phyloP scores from a whole-genome alignment of 1,140 invertebrate genomes.

The Cherax quadricarinatus region DNA sequence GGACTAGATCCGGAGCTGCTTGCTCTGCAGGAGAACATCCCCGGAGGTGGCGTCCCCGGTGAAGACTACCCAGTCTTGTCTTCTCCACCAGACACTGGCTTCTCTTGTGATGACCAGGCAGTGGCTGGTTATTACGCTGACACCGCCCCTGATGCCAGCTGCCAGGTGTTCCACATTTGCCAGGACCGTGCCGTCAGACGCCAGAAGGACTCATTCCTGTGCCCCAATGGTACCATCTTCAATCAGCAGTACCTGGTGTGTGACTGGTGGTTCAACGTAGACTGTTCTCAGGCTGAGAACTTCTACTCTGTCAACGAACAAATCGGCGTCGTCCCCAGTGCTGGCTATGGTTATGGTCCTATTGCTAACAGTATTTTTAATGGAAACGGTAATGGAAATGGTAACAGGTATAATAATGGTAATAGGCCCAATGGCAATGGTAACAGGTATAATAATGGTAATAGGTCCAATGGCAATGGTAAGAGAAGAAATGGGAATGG shows the following conservation, averaged over 20 bases:
- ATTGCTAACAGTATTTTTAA: background rate
- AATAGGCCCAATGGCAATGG: background rate
- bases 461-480: background rate
- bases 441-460: background rate
- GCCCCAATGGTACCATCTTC: conserved; percentile 26
- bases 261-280: conserved; percentile 16
- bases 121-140: conserved; percentile 18
- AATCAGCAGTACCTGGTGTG: conserved; percentile 16
- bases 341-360: background rate
- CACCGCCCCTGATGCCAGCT: background rate
- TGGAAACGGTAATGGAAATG: conserved; percentile 21
- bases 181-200: background rate
- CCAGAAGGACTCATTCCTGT: background rate
- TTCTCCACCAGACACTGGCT: background rate
- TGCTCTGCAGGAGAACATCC: background rate
- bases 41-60: conserved; percentile 13
- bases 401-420: conserved; percentile 3
- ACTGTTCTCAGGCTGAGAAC: background rate
- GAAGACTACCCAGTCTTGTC: conserved; percentile 4
- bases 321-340: background rate
- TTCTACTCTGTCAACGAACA: conserved; percentile 76
- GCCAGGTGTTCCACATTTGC: conserved; percentile 21
- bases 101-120: background rate
- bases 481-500: background rate
- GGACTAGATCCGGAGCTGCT: background rate